phyloP scores from a whole-genome alignment of 2,797 vertebrate genomes.

The Rhynchonycteris naso region DNA sequence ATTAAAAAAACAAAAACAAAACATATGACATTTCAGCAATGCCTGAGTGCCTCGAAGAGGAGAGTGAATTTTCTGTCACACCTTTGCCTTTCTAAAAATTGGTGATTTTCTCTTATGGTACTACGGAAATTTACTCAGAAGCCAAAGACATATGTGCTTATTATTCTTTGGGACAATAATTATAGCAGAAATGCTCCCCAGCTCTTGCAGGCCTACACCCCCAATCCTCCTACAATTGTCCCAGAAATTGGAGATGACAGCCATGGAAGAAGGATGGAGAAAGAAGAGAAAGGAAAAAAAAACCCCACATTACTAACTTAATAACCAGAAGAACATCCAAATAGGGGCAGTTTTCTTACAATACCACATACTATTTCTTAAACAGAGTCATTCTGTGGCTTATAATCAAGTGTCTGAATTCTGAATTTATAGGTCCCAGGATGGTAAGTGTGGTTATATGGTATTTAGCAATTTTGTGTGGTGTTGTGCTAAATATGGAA shows the following conservation, averaged over 20 bases:
- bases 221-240: not conserved
- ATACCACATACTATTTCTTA: constrained; percentile 79
- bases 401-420: constrained; percentile 84
- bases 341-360: constrained; percentile 82
- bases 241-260: constrained; percentile 73
- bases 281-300: constrained; percentile 43
- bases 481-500: constrained; percentile 80
- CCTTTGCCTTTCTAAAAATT: constrained; percentile 65
- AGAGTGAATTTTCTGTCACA: constrained; percentile 38
- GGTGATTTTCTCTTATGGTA: constrained; percentile 72
- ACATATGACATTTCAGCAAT: too few relatives aligned
- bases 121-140: constrained; percentile 79
- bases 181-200: constrained; percentile 54
- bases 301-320: constrained; percentile 51
- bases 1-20: not conserved
- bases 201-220: not conserved
- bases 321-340: constrained; percentile 82
- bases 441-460: constrained; percentile 84
- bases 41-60: not conserved
- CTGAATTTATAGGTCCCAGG: constrained; percentile 82
- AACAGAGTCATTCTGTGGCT: constrained; percentile 84
- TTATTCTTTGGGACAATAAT: constrained; percentile 70
- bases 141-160: constrained; percentile 71
- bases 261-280: constrained; percentile 23
- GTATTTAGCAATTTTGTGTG: constrained; percentile 82